A percentile compares a stretch with the other conserved stretches of the same genome.
Conservation (phyloP, 2,113 vertebrate species). For the Eolophus roseicapilla region DNA sequence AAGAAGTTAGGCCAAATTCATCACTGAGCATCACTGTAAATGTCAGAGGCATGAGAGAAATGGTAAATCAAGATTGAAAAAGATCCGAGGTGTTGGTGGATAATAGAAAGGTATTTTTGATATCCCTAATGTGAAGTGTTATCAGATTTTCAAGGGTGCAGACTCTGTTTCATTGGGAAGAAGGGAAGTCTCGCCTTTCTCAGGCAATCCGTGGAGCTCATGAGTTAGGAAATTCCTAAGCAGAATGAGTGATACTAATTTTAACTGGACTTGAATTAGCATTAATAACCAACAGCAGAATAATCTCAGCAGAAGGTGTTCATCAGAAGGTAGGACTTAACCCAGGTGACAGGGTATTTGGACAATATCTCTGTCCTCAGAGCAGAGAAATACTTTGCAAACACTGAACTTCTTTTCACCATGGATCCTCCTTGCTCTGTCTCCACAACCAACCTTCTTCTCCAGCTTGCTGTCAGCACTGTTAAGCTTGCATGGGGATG, state of each 20-base stretch:
- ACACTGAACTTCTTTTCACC: neutral
- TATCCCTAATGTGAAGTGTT: neutral
- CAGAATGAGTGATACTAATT: neutral
- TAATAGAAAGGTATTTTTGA: slow-evolving; percentile 27
- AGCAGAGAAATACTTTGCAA: neutral
- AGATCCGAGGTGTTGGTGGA: neutral
- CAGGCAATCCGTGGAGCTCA: neutral
- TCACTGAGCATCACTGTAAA: neutral
- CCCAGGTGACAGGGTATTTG: fast-evolving
- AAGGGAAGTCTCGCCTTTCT: neutral
- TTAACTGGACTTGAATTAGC: neutral
- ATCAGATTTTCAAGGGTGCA: slow-evolving; percentile 3
- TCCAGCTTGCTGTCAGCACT: neutral
- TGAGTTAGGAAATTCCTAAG: neutral
- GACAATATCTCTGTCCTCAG: neutral
- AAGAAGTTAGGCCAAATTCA: neutral
- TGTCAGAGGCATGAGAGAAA: neutral
- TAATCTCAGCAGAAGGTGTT: neutral
- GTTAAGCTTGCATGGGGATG: neutral
- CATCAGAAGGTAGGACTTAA: neutral
- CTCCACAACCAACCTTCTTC: neutral
- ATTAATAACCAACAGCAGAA: neutral
- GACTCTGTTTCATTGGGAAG: neutral
- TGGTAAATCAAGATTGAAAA: neutral
- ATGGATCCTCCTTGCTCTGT: neutral